phyloP scores from a whole-genome alignment of 2,797 vertebrate species.

The Acanthiza pusilla region DNA sequence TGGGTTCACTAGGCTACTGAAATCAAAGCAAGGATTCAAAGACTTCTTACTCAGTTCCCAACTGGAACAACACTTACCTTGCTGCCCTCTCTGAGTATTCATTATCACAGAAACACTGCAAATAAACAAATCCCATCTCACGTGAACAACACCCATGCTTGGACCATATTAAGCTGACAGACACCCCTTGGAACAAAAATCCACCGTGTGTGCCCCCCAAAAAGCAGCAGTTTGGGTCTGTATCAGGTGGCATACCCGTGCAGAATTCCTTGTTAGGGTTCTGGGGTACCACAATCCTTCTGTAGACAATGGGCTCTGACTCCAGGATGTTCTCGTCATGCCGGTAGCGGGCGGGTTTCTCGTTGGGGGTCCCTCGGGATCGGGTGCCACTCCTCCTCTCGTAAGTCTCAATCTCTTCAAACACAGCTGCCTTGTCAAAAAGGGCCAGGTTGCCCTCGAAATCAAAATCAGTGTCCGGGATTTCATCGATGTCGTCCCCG shows the following conservation, averaged over 20 bases:
- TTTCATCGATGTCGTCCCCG: constrained; percentile 88
- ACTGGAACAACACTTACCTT: background rate
- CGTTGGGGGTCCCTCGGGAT: constrained; percentile 85
- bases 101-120: background rate
- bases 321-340: constrained; percentile 98
- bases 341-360: constrained; percentile 88
- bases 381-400: constrained; percentile 87
- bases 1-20: background rate
- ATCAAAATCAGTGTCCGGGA: constrained; percentile 93
- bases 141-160: fast-evolving
- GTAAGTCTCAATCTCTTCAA: constrained; percentile 91
- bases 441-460: constrained; percentile 97
- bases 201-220: background rate
- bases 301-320: constrained; percentile 90
- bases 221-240: background rate
- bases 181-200: background rate
- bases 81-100: background rate
- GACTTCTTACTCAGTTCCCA: background rate
- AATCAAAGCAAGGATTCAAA: background rate
- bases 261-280: constrained; percentile 89
- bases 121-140: background rate
- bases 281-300: constrained; percentile 91
- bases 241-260: constrained; percentile 77
- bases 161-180: background rate
- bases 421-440: constrained; percentile 93